These are phyloP conservation scores for Tachystola acroxantha DNA, from an alignment of 2,888 invertebrate genomes.

Conservation along the genomic window DNA sequence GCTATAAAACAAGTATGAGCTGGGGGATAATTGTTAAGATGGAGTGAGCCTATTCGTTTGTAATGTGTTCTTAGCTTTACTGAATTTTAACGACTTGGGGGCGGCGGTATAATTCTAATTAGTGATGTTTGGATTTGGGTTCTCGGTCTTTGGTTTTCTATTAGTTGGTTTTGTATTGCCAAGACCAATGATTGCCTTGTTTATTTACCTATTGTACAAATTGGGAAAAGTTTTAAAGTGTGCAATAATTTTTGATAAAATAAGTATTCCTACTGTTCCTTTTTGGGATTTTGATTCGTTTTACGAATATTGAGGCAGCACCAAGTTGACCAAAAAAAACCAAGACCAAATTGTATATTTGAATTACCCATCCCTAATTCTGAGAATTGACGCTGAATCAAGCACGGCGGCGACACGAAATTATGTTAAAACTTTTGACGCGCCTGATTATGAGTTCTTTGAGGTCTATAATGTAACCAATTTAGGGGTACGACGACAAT, in stretches of 20 bases:
- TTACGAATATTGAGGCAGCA: too few species aligned
- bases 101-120: neutral
- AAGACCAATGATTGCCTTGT: too few species aligned
- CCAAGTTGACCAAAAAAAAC: too few species aligned
- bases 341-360: too few species aligned
- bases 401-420: conserved; percentile 22
- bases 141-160: too few species aligned
- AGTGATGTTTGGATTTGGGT: too few species aligned
- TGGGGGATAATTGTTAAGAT: conserved; percentile 42
- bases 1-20: conserved; percentile 42
- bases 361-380: neutral
- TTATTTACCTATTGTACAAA: too few species aligned
- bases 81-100: conserved; percentile 40
- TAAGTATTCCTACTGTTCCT: too few species aligned
- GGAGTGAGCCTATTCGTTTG: conserved; percentile 35
- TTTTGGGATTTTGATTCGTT: too few species aligned
- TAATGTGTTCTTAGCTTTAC: conserved; percentile 46
- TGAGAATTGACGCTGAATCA: conserved; percentile 13
- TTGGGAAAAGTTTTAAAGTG: too few species aligned
- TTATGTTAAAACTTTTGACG: conserved; percentile 33
- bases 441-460: conserved; percentile 12
- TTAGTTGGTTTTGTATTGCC: too few species aligned
- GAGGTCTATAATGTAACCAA: conserved; percentile 14
- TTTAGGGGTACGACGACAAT: conserved; percentile 9
- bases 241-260: too few species aligned